Evolutionary conservation across 2,113 vertebrate genomes (phyloP), one percentile per base, ranked within the genome.

Genomic region (Pavo muticus): DNA sequence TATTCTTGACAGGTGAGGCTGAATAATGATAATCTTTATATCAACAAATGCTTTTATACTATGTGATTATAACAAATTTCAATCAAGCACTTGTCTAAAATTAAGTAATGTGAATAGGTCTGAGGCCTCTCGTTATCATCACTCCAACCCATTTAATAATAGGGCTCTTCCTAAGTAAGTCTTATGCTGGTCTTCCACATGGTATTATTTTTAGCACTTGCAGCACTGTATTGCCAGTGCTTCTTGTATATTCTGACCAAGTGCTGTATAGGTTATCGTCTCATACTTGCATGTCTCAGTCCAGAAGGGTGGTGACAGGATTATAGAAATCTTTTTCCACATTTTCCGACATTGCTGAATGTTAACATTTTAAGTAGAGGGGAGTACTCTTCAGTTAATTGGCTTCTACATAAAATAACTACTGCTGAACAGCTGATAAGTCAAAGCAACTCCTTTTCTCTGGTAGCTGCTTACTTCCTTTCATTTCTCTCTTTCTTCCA

Each of bases 61-160:
- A 27, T 70, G 56, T 0, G 0, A 76, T 45, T 94, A 37, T 69
- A 95, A 87, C 57, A 59, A 40, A 90, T 90, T 93, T 91, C 92
- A 88, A 44, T 88, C 74, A 94, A 79, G 29, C 25, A 50, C 35
- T 94, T 90, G 47, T 88, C 69, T 95, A 76, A 90, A 91, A 91
- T 78, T 93, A 78, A 95, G 81, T 90, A n/a, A 69, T 30, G 29
- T 42, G 39, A 90, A 61, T 80, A 63, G 60, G 69, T 56, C 69
- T 90, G 60, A 48, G 40, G 15, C 50, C 40, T 91, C 52, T 64
- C 69, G 56, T 64, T 80, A 45, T 77, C 93, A 86, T 90, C 57
- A 20, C 24, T 90, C 82, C 57, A 94, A 69, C 73, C 42, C 79
- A 37, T 61, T 90, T 94, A 95, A 94, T 91, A 74, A 87, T 37